Percentiles rank a stretch among this genome's conserved stretches.
These are phyloP conservation scores for Chironomus tentans DNA, from an alignment of 2,888 invertebrate genomes.

Conservation along the genomic window DNA sequence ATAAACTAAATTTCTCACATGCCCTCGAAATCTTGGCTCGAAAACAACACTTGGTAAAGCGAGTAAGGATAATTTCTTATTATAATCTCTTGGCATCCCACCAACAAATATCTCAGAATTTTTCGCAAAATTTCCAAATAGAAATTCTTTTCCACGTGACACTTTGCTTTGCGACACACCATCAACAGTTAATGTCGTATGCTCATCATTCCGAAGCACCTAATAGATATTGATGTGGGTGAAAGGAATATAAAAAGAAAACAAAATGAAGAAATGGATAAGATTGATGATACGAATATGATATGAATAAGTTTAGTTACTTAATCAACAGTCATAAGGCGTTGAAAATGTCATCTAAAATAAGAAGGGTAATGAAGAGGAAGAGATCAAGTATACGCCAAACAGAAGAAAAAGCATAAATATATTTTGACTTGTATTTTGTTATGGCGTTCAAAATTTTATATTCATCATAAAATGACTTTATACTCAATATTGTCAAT, in stretches of 20 bases:
- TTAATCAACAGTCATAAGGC: conserved; percentile 5
- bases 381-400: no score
- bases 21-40: conserved; percentile 84
- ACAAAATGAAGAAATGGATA: background rate
- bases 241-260: background rate
- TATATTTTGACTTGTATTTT: no score
- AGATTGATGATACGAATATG: conserved; percentile 10
- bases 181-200: conserved; percentile 79
- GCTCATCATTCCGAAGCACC: conserved; percentile 68
- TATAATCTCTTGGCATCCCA: conserved; percentile 91
- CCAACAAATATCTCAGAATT: conserved; percentile 94
- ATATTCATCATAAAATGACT: no score
- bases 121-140: conserved; percentile 74
- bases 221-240: conserved; percentile 31
- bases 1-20: conserved; percentile 84
- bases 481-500: no score
- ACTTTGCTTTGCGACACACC: conserved; percentile 67
- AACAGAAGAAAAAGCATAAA: no score
- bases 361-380: no score
- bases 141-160: conserved; percentile 79
- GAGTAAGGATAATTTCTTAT: conserved; percentile 72
- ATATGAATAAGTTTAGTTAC: background rate
- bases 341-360: background rate
- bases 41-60: conserved; percentile 87
- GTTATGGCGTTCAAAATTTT: no score